Percentiles rank a stretch among this genome's conserved stretches.
phyloP scores from a whole-genome alignment of 1,140 invertebrate genomes.

The Pachypeltis micranthus region DNA sequence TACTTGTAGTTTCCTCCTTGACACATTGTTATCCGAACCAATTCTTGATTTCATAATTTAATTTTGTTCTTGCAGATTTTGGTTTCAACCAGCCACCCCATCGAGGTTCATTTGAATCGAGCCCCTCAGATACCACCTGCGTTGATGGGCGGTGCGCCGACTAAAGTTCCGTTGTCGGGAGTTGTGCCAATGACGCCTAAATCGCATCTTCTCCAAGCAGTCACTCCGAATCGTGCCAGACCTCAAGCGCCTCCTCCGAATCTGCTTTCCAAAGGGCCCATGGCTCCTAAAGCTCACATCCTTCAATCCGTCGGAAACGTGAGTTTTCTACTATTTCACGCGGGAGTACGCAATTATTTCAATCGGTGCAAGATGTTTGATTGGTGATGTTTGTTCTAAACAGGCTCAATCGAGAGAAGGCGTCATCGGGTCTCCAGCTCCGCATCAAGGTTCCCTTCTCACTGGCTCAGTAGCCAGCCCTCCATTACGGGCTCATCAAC shows the following conservation, averaged over 20 bases:
- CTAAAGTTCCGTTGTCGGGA: not conserved
- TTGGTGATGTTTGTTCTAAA: not conserved
- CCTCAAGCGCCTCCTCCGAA: not conserved
- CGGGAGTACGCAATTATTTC: constrained; percentile 1
- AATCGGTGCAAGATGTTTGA: not conserved
- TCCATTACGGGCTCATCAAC: constrained; percentile 41
- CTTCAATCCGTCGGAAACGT: constrained; percentile 26
- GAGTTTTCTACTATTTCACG: constrained; percentile 16
- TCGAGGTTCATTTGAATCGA: not conserved
- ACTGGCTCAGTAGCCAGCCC: constrained; percentile 44
- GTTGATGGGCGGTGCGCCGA: not conserved
- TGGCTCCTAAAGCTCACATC: constrained; percentile 28
- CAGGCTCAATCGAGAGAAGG: constrained; percentile 21
- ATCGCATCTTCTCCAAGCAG: constrained; percentile 37
- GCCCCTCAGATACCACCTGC: constrained; percentile 1
- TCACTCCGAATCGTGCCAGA: constrained; percentile 27
- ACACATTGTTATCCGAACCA: too few relatives aligned
- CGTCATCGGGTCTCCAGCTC: constrained; percentile 21
- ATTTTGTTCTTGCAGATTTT: not conserved
- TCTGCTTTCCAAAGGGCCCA: constrained; percentile 23
- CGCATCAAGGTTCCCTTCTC: constrained; percentile 32
- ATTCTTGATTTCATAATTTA: not conserved
- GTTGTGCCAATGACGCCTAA: constrained; percentile 36
- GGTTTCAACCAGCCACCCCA: not conserved
- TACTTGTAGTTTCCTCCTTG: not conserved